Conservation (phyloP, 2,113 vertebrate genomes). For the Felis catus region F.catus_Fca126_mat1.0 CM031427.1:32102501-32103000, state of each 20-base stretch:
- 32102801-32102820: neutral
- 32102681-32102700: rapidly evolving
- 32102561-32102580: neutral
- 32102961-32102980: neutral
- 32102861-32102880: neutral
- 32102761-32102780: neutral
- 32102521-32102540: neutral
- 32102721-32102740: neutral
- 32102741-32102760: neutral
- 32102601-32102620: neutral
- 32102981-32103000: neutral
- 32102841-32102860: neutral
- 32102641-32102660: neutral
- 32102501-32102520: neutral
- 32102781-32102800: neutral
- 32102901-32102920: too few relatives aligned
- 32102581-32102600: neutral
- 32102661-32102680: neutral
- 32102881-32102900: neutral
- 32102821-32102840: neutral
- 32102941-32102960: neutral
- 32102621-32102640: neutral
- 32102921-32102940: neutral
- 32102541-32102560: neutral
- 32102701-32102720: neutral